A percentile compares a stretch with the other conserved stretches of the same genome.
Evolutionary conservation across 2,797 vertebrate genomes (phyloP).

Genomic region (Eptatretus atami): DNA sequence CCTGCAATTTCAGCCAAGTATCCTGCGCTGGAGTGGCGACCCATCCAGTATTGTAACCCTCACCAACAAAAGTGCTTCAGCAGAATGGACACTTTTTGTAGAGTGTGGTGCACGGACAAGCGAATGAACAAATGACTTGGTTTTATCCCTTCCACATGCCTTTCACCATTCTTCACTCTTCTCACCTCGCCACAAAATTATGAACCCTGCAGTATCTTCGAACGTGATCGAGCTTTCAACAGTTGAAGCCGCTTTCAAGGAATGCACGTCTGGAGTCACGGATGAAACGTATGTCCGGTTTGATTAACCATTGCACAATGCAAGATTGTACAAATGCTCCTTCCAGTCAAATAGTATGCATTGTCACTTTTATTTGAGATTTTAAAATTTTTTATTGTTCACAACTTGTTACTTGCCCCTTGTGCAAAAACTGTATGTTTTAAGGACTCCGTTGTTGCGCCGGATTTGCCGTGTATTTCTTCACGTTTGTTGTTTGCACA

Average conservation of each 20-base stretch:
- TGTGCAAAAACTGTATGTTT: no score
- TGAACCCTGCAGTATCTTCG: constrained; percentile 27
- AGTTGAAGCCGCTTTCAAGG: constrained; percentile 46
- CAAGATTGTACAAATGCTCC: no score
- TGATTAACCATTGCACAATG: no score
- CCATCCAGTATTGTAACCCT: no score
- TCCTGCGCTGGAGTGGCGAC: no score
- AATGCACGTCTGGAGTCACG: constrained; percentile 49
- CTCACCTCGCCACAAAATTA: constrained; percentile 5
- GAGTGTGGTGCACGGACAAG: neutral
- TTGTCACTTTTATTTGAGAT: no score
- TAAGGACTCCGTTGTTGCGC: neutral
- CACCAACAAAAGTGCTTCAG: neutral
- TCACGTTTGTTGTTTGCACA: constrained; percentile 8
- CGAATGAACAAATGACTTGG: constrained; percentile 1
- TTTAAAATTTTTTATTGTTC: no score
- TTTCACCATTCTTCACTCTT: neutral
- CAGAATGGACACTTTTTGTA: neutral
- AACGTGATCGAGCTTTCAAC: constrained; percentile 47
- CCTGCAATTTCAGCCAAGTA: no score
- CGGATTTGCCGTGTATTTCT: constrained; percentile 6
- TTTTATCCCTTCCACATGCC: neutral
- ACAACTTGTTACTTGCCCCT: no score
- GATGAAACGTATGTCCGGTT: constrained; percentile 33
- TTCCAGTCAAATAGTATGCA: no score